Conservation (phyloP, 1,140 invertebrate genomes). For the Dendroctonus ponderosae region DNA sequence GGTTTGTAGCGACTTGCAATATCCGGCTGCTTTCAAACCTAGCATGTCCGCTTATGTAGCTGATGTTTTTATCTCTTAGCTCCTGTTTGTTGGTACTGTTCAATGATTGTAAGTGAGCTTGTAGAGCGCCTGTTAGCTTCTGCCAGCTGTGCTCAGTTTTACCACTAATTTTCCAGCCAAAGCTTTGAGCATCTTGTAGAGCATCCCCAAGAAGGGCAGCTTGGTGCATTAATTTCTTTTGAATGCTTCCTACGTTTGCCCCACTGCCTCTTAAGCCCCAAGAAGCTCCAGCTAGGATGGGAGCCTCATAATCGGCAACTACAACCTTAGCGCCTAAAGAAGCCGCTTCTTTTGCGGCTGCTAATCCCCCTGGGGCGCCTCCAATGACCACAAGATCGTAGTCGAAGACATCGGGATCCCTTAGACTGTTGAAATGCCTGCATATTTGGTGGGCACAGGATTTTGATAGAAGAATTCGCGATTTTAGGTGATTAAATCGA, state of each 20-base stretch:
- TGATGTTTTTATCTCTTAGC: constrained; percentile 83
- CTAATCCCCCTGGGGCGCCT: constrained; percentile 91
- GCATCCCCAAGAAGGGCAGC: constrained; percentile 83
- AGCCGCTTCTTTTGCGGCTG: constrained; percentile 89
- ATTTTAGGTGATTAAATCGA: no score
- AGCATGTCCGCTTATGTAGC: constrained; percentile 88
- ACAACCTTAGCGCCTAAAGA: constrained; percentile 84
- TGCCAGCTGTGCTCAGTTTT: constrained; percentile 71
- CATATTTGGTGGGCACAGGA: no score
- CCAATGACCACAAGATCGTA: constrained; percentile 88
- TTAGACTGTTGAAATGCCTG: no score
- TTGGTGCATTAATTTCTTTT: constrained; percentile 97
- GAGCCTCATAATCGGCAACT: constrained; percentile 88
- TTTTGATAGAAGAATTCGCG: no score
- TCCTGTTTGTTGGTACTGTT: constrained; percentile 90
- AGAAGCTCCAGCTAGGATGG: constrained; percentile 78
- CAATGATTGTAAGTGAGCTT: constrained; percentile 87
- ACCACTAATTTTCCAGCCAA: constrained; percentile 77
- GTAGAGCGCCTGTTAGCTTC: constrained; percentile 67
- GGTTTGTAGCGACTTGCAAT: constrained; percentile 71
- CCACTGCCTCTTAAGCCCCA: constrained; percentile 96
- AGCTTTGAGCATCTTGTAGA: constrained; percentile 73
- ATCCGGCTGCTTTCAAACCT: constrained; percentile 81
- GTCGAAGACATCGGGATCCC: no score
- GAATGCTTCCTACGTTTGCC: constrained; percentile 98